These are phyloP conservation scores for Atlantisia rogersi DNA, from an alignment of 2,113 vertebrate species.

Conservation along the genomic window DNA sequence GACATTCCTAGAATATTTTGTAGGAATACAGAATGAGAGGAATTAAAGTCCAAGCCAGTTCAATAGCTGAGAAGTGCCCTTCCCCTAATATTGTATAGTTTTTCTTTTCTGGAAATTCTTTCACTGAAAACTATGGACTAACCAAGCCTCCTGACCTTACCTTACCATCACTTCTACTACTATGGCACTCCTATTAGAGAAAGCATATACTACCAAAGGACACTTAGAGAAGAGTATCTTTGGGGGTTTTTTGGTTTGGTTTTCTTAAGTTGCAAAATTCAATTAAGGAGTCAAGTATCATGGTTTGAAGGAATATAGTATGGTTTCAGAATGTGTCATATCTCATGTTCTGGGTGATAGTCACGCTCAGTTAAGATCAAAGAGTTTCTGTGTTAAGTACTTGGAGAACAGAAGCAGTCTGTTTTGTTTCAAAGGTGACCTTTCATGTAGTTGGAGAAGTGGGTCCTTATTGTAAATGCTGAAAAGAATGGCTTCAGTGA, in stretches of 20 bases:
- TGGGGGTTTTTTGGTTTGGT: background rate
- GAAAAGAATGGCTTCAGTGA: background rate
- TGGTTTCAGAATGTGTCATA: background rate
- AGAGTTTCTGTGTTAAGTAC: background rate
- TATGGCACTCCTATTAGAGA: background rate
- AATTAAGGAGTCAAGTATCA: background rate
- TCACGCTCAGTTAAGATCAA: background rate
- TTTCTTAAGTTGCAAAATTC: background rate
- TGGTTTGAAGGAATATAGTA: background rate
- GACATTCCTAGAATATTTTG: background rate
- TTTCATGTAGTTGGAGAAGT: background rate
- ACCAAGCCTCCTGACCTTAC: background rate
- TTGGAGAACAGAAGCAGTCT: background rate
- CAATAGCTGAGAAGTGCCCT: background rate
- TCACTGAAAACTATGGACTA: background rate
- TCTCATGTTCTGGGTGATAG: background rate
- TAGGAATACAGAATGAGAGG: background rate
- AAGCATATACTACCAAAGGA: background rate
- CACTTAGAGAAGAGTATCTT: background rate
- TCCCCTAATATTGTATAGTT: background rate
- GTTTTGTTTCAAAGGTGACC: slow-evolving; percentile 16
- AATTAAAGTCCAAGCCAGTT: background rate
- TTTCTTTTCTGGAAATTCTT: background rate
- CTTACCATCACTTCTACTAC: background rate
- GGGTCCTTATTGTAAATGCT: background rate